Conservation (phyloP, 2,888 invertebrate species). For the Dryocosmus kuriphilus region DNA sequence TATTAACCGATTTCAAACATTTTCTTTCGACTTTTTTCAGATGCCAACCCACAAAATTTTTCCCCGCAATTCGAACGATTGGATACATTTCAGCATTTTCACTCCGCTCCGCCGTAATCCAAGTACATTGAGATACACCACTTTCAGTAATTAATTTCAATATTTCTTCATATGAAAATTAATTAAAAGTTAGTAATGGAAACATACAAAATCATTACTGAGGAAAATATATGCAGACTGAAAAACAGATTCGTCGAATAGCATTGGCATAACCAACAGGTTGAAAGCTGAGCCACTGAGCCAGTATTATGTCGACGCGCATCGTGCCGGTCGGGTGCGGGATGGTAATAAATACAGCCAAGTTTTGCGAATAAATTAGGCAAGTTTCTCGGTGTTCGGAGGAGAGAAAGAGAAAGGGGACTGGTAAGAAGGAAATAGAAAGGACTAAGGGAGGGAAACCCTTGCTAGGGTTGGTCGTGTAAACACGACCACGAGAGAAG, state of each 20-base stretch:
- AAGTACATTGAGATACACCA: neutral
- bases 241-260: constrained; percentile 7
- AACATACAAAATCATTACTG: neutral
- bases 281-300: constrained; percentile 25
- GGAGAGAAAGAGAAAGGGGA: too few relatives aligned
- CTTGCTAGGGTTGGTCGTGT: constrained; percentile 14
- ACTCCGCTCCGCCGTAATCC: too few relatives aligned
- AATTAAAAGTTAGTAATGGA: neutral
- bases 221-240: neutral
- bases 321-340: neutral
- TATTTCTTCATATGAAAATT: neutral
- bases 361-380: constrained; percentile 33
- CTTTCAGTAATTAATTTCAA: neutral
- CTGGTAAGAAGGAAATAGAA: neutral
- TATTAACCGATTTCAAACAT: too few relatives aligned
- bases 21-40: too few relatives aligned
- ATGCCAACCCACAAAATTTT: too few relatives aligned
- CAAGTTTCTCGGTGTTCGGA: constrained; percentile 22
- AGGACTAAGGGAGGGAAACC: constrained; percentile 20
- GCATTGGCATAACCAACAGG: constrained; percentile 34
- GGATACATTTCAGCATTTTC: too few relatives aligned
- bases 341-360: constrained; percentile 18
- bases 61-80: too few relatives aligned
- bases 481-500: constrained; percentile 11
- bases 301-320: constrained; percentile 3